Conservation (phyloP, 2,888 invertebrate species). For the Hypomecis atomaria region DNA sequence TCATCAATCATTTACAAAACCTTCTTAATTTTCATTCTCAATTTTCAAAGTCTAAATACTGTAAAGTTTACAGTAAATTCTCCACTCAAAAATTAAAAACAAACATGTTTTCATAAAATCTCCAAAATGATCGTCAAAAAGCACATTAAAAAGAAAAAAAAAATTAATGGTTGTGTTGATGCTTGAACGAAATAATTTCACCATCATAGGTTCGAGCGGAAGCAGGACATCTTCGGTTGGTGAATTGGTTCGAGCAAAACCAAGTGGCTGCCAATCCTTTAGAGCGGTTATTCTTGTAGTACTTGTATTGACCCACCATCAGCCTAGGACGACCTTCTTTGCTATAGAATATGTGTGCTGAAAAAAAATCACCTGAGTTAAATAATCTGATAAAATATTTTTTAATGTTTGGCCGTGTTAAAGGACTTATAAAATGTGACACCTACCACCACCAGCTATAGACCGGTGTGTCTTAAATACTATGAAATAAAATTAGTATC, state of each 20-base stretch:
- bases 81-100: neutral
- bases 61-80: no score
- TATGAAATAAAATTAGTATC: no score
- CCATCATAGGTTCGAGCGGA: neutral
- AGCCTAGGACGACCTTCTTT: conserved; percentile 31
- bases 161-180: conserved; percentile 6
- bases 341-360: conserved; percentile 6
- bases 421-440: no score
- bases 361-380: neutral
- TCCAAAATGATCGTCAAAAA: neutral
- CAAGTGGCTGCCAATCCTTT: conserved; percentile 8
- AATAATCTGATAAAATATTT: no score
- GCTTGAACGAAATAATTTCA: conserved; percentile 3
- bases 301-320: conserved; percentile 50
- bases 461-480: no score
- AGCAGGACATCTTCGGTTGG: neutral
- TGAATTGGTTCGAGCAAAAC: conserved; percentile 45
- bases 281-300: conserved; percentile 39
- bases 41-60: no score
- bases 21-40: no score
- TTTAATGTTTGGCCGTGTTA: no score
- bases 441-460: no score
- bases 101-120: neutral
- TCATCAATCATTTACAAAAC: no score
- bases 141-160: neutral